Evolutionary conservation across 2,888 invertebrate species (phyloP).

Genomic region (Drosophila nigricruria): DNA sequence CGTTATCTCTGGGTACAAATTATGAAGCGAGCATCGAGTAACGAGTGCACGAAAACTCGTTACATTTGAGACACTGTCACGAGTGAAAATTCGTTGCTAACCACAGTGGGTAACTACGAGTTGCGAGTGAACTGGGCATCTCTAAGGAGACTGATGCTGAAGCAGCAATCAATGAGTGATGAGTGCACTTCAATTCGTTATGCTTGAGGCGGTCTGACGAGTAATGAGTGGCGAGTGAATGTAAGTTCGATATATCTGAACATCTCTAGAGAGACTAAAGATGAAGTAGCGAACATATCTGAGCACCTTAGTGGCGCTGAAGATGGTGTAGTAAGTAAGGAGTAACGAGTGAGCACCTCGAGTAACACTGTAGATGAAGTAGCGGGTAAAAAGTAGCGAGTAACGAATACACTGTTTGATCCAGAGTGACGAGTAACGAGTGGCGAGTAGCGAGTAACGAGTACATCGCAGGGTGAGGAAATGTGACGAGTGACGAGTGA

Average conservation of each 20-base stretch:
- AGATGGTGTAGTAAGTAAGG: not conserved
- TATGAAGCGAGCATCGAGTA: not conserved
- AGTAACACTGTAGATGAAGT: not conserved
- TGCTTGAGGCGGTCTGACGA: not conserved
- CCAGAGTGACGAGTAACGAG: not conserved
- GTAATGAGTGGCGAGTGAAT: not conserved
- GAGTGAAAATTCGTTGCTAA: too few species aligned
- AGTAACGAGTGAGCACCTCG: not conserved
- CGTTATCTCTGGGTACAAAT: not conserved
- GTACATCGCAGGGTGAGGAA: not conserved
- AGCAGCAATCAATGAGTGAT: too few species aligned
- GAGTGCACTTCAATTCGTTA: not conserved
- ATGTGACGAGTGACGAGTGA: not conserved
- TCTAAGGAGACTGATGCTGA: too few species aligned
- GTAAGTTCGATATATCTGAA: not conserved
- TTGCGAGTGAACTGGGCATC: too few species aligned
- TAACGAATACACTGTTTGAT: conserved; percentile 5
- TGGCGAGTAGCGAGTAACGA: conserved; percentile 6
- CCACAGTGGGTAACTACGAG: too few species aligned
- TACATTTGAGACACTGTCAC: not conserved
- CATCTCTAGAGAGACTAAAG: not conserved
- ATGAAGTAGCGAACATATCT: not conserved
- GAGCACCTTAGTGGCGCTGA: not conserved
- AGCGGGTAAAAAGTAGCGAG: not conserved
- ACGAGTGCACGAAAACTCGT: not conserved